Percentiles rank a stretch among this genome's conserved stretches.
Evolutionary conservation across 1,140 invertebrate genomes (phyloP).

Genomic region (Drosophila tropicalis): DNA sequence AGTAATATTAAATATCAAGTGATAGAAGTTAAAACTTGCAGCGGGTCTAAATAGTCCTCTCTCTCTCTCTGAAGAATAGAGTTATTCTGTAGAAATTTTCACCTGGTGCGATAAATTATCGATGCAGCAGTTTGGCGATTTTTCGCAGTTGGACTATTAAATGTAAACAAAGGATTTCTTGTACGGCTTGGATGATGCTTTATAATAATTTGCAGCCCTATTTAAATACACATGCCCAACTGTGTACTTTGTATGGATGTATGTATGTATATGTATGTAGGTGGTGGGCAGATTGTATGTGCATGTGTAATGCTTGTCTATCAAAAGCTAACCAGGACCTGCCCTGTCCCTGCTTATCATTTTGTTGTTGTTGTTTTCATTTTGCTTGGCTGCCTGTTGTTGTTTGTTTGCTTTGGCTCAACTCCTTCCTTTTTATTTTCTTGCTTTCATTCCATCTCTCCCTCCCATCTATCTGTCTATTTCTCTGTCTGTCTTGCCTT

Average conservation of each 20-base stretch:
- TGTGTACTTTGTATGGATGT: no score
- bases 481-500: not conserved
- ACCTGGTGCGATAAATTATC: no score
- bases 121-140: no score
- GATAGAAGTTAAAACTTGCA: no score
- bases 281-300: not conserved
- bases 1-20: not conserved
- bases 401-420: slow-evolving; percentile 53
- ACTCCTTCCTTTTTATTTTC: not conserved
- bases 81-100: no score
- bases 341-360: slow-evolving; percentile 22
- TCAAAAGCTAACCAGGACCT: slow-evolving; percentile 47
- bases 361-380: slow-evolving; percentile 54
- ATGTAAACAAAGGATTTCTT: no score
- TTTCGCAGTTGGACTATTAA: no score
- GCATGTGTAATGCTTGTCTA: slow-evolving; percentile 37
- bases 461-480: not conserved
- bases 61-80: no score
- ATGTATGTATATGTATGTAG: not conserved
- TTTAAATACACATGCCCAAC: not conserved
- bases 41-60: no score
- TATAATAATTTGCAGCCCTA: not conserved
- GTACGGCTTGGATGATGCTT: not conserved
- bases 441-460: not conserved
- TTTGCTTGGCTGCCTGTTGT: slow-evolving; percentile 49